These are phyloP conservation scores for Nomia melanderi DNA, from an alignment of 1,140 invertebrate species.

Conservation along the genomic window DNA sequence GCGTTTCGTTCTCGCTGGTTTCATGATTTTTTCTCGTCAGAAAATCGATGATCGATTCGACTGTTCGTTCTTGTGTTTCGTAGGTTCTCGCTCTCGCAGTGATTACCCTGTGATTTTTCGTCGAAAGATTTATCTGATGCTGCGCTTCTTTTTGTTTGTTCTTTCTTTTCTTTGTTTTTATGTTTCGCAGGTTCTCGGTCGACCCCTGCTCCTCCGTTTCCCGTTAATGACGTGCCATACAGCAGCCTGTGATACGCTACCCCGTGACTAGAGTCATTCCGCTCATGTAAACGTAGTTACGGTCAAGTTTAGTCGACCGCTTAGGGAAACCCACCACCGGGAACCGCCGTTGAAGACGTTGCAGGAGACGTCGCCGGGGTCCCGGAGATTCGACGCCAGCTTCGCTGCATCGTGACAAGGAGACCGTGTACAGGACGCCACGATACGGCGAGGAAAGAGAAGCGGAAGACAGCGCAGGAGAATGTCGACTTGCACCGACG, in stretches of 20 bases:
- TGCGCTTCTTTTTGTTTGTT: neutral
- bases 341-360: too few relatives aligned
- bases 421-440: slow-evolving; percentile 11
- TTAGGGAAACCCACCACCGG: slow-evolving; percentile 13
- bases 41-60: too few relatives aligned
- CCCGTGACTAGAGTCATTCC: slow-evolving; percentile 58
- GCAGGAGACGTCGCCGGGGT: slow-evolving; percentile 9
- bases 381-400: neutral
- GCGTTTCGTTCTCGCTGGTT: neutral
- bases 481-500: slow-evolving; percentile 80
- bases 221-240: slow-evolving; percentile 74
- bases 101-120: too few relatives aligned
- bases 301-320: slow-evolving; percentile 30
- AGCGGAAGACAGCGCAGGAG: slow-evolving; percentile 63
- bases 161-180: too few relatives aligned
- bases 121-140: too few relatives aligned
- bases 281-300: slow-evolving; percentile 67
- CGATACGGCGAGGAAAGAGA: slow-evolving; percentile 55
- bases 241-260: slow-evolving; percentile 77
- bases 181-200: slow-evolving; percentile 26
- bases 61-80: too few relatives aligned
- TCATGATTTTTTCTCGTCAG: too few relatives aligned
- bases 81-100: too few relatives aligned
- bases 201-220: slow-evolving; percentile 18
- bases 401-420: slow-evolving; percentile 12